phyloP scores from a whole-genome alignment of 2,888 invertebrate genomes.

The Polydesmus complanatus region DNA sequence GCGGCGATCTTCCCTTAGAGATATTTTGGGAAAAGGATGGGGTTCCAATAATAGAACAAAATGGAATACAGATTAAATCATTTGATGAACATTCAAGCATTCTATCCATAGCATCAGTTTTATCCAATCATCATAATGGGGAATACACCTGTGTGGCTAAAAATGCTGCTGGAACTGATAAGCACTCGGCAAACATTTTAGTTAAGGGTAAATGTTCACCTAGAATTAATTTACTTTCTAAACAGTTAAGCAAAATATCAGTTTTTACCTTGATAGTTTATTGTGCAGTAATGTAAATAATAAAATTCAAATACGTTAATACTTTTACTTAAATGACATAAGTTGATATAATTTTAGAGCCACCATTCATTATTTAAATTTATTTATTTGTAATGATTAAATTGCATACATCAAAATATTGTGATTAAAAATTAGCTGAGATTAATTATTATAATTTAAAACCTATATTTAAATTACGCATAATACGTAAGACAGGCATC shows the following conservation, averaged over 20 bases:
- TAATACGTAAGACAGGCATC: too few relatives aligned
- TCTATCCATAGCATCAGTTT: constrained; percentile 24
- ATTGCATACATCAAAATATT: too few relatives aligned
- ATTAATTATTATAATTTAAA: too few relatives aligned
- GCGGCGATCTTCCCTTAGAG: constrained; percentile 18
- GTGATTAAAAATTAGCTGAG: too few relatives aligned
- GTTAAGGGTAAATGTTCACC: constrained; percentile 9
- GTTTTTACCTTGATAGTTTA: background rate
- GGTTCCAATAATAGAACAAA: background rate
- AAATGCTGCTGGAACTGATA: constrained; percentile 23
- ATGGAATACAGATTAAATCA: constrained; percentile 21
- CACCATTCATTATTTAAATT: too few relatives aligned
- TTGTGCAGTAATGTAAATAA: background rate
- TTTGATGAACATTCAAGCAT: constrained; percentile 22
- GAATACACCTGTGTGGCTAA: constrained; percentile 25
- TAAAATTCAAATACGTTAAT: too few relatives aligned
- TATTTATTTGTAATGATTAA: too few relatives aligned
- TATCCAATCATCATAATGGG: constrained; percentile 23
- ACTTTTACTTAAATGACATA: too few relatives aligned
- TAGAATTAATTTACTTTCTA: too few relatives aligned
- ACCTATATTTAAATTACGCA: too few relatives aligned
- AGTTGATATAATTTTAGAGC: too few relatives aligned
- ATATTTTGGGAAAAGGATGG: constrained; percentile 43
- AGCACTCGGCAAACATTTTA: background rate
- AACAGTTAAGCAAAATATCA: background rate